These are phyloP conservation scores for Pterois miles DNA, from an alignment of 2,797 vertebrate genomes.

Conservation along the genomic window DNA sequence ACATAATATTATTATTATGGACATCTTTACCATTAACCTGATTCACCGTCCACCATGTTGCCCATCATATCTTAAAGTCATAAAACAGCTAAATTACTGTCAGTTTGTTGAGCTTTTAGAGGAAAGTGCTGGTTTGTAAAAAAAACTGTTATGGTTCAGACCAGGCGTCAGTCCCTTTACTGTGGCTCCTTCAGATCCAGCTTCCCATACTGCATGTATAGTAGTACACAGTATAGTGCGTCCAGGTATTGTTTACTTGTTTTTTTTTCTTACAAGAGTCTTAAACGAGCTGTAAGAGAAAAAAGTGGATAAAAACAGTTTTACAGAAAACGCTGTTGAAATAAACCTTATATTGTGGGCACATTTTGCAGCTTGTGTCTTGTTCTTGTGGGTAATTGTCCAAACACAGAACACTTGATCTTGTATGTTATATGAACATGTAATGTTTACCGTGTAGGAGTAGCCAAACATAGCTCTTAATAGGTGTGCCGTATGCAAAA, in stretches of 20 bases:
- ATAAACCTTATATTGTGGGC: not conserved
- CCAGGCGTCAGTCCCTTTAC: not conserved
- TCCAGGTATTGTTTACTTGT: not conserved
- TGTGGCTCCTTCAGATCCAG: not conserved
- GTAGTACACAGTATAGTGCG: not conserved
- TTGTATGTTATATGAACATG: too few relatives aligned
- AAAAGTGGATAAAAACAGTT: not conserved
- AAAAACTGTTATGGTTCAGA: too few relatives aligned
- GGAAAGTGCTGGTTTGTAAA: not conserved
- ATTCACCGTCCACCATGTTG: not conserved
- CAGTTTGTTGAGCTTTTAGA: not conserved
- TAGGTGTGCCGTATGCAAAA: not conserved
- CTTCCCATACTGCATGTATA: not conserved
- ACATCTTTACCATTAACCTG: not conserved
- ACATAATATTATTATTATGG: not conserved
- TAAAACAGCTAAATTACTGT: not conserved
- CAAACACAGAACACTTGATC: constrained; percentile 9
- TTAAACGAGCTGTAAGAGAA: not conserved
- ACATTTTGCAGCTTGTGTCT: not conserved
- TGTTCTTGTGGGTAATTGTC: not conserved
- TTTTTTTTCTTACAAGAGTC: not conserved
- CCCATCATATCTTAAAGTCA: not conserved
- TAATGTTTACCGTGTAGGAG: constrained; percentile 17
- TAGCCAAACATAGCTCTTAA: constrained; percentile 1
- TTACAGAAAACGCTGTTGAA: not conserved